Evolutionary conservation across 2,888 invertebrate genomes (phyloP).

Genomic region (Camptogramma bilineatum): DNA sequence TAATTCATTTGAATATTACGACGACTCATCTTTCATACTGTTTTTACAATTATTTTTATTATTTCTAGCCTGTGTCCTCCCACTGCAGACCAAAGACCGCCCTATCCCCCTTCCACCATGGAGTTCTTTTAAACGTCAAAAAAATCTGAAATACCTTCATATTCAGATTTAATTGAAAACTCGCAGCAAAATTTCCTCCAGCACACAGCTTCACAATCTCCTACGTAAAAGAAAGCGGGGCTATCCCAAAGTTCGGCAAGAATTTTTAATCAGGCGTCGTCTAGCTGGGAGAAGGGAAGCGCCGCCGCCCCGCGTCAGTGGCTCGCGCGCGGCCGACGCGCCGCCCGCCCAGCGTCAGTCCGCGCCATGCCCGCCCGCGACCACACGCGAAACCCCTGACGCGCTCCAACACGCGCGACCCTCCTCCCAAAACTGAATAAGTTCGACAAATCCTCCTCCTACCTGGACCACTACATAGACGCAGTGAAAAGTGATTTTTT

Average conservation of each 20-base stretch:
- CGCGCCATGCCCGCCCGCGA: constrained; percentile 54
- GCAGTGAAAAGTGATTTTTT: constrained; percentile 67
- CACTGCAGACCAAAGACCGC: too few species aligned
- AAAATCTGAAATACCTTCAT: neutral
- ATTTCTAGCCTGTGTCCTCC: too few species aligned
- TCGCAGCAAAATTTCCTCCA: neutral
- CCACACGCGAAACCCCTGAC: constrained; percentile 54
- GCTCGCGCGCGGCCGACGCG: constrained; percentile 59
- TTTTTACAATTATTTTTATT: too few species aligned
- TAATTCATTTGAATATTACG: too few species aligned
- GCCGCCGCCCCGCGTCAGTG: constrained; percentile 81
- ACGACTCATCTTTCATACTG: too few species aligned
- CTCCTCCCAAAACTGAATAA: constrained; percentile 82
- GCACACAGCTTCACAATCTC: constrained; percentile 9
- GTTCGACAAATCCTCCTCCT: constrained; percentile 84
- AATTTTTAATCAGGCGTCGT: constrained; percentile 78
- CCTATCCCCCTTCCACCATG: too few species aligned
- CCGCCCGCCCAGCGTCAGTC: constrained; percentile 48
- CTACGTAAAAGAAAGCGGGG: constrained; percentile 57
- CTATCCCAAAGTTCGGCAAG: constrained; percentile 75
- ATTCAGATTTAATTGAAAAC: neutral
- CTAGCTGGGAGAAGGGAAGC: constrained; percentile 73
- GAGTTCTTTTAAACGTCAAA: neutral
- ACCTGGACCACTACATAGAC: constrained; percentile 85
- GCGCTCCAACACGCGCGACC: constrained; percentile 67